phyloP scores from a whole-genome alignment of 2,113 vertebrate genomes.

The Chaetorhynchus papuensis region DNA sequence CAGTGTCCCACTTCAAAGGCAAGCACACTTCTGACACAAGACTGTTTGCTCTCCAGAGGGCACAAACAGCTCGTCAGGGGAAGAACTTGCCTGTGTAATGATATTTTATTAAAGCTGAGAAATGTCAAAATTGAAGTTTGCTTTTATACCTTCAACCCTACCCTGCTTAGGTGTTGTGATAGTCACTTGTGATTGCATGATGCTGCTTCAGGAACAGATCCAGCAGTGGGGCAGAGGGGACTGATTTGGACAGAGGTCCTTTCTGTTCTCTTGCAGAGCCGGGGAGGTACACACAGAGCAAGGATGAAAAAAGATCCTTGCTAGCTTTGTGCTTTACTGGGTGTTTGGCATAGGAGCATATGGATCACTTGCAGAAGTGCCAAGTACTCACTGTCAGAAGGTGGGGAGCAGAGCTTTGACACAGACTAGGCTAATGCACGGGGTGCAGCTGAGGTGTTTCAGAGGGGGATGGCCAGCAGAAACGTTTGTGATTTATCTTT shows the following conservation, averaged over 20 bases:
- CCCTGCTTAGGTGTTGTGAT: not conserved
- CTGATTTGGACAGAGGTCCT: not conserved
- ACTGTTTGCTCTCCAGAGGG: not conserved
- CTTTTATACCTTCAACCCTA: not conserved
- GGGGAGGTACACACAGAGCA: not conserved
- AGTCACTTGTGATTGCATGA: rapidly evolving
- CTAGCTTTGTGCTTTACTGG: not conserved
- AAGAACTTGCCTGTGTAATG: not conserved
- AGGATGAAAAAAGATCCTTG: not conserved
- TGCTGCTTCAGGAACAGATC: not conserved
- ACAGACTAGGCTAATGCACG: not conserved
- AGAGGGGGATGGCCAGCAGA: not conserved
- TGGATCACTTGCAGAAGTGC: not conserved
- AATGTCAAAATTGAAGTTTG: not conserved
- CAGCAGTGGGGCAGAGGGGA: not conserved
- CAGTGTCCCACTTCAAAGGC: not conserved
- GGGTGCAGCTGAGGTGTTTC: not conserved
- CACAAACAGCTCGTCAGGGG: not conserved
- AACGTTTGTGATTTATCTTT: not conserved
- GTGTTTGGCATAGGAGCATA: not conserved
- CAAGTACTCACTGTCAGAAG: not conserved
- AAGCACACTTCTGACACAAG: not conserved
- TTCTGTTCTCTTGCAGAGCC: not conserved
- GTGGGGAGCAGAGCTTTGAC: not conserved
- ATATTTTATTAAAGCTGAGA: not conserved